Evolutionary conservation across 2,888 invertebrate genomes (phyloP).

Genomic region (Parnassius glacialis): DNA sequence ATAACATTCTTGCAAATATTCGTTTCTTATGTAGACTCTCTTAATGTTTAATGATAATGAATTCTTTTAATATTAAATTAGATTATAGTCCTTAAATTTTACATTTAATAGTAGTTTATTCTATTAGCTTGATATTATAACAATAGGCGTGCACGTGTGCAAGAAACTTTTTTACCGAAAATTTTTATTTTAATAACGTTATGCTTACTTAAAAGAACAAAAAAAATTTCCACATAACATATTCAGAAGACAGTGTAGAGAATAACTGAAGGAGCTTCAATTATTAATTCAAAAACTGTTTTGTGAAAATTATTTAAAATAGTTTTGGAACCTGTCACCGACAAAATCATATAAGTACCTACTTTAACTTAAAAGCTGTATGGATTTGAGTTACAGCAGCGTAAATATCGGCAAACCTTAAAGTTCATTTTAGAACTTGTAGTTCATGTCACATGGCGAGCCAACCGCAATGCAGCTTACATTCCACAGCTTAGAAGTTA

Average conservation of each 20-base stretch:
- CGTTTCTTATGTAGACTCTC: too few species aligned
- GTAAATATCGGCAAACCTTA: conserved; percentile 19
- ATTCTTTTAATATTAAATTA: too few species aligned
- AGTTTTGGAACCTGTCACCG: conserved; percentile 12
- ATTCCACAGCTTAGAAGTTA: conserved; percentile 25
- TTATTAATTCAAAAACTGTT: too few species aligned
- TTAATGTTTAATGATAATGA: too few species aligned
- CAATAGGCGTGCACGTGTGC: too few species aligned
- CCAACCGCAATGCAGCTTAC: conserved; percentile 25
- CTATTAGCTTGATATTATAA: too few species aligned
- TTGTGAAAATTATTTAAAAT: conserved; percentile 1
- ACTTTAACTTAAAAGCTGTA: conserved; percentile 3
- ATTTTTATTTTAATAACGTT: too few species aligned
- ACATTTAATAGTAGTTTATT: too few species aligned
- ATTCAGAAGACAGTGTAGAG: not conserved
- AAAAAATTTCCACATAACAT: not conserved
- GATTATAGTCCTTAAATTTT: too few species aligned
- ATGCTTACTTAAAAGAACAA: too few species aligned
- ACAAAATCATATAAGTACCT: not conserved
- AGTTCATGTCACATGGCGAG: conserved; percentile 20
- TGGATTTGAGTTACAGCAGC: conserved; percentile 12
- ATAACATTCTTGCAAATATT: not conserved
- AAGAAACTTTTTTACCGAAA: too few species aligned
- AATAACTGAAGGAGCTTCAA: not conserved
- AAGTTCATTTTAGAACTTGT: conserved; percentile 22